Base-by-base conservation (phyloP, 2,888 invertebrate species). In the Pomacea canaliculata region DNA sequence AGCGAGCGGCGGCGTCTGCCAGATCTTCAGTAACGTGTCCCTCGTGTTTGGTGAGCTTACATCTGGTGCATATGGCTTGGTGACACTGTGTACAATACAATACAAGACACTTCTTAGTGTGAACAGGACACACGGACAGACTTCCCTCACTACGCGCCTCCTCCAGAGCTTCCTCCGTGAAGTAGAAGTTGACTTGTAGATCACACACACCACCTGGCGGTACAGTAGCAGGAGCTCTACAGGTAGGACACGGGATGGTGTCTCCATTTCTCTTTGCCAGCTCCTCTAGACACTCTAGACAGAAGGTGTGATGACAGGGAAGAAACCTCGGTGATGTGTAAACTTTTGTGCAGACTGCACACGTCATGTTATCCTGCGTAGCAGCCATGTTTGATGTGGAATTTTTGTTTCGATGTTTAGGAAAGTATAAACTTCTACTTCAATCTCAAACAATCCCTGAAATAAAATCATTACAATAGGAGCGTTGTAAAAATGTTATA, bases 31-130 rank as follows among this genome's bases (percentile, higher is more conserved):
- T 65, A 3, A 59, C 59, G 19, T 73, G 73, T 7, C 37, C 27
- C n/a, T 73, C 67, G 51, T 72, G 72, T 65, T 19, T 51, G 18
- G 65, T 74, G 27, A 74, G 27, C 46, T 70, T 74, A 27, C 74
- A 70, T 37, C 60, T 46, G 19, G 69, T 46, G 9, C 74, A 70
- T 18, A 74, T 60, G 46, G 49, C 37, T n/a, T 70, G 10, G 4
- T 68, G 63, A 16, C 70, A 68, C 23, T 13, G 48, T n/a, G 49
- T n/a, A 49, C 68, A 74, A 19, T 62, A 48, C 16, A 62, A 62
- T 9, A 27, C 49, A 16, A 62, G 23, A 37, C 69, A 27, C n/a
- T 62, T 46, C 9, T 7, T 49, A 16, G 51, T 12, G 63, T 68
- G 75, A 19, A 63, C 49, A 10, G 27, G 51, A 27, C 68, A 75